Conservation (phyloP, 2,113 vertebrate species). For the Malurus melanocephalus region DNA sequence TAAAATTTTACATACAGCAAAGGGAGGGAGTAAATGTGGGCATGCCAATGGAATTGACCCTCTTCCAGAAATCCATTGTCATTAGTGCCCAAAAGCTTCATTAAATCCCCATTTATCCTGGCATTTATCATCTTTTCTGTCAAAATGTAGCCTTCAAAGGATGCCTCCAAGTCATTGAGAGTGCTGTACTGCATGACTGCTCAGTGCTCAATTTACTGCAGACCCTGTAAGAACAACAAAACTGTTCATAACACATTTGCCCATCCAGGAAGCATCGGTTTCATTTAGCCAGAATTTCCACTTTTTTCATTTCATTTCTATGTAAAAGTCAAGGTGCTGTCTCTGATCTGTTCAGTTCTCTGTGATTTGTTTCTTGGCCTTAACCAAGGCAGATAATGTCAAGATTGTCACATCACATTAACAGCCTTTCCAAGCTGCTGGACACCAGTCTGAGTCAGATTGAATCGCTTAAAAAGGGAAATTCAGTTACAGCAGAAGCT, state of each 20-base stretch:
- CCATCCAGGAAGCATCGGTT: background rate
- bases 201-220: background rate
- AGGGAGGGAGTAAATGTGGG: background rate
- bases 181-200: background rate
- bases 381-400: background rate
- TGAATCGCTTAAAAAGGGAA: background rate
- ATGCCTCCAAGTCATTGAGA: background rate
- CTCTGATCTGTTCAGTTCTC: background rate
- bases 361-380: conserved; percentile 1
- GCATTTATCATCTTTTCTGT: conserved; percentile 21
- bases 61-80: background rate
- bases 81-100: background rate
- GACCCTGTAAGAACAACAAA: background rate
- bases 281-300: background rate
- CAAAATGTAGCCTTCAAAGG: background rate
- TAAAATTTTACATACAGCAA: background rate
- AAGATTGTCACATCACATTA: conserved; percentile 6
- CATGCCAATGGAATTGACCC: background rate
- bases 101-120: conserved; percentile 22
- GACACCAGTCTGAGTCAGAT: background rate
- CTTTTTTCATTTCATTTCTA: background rate
- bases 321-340: background rate
- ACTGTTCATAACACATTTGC: background rate
- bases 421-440: background rate
- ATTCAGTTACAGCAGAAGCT: background rate